These are phyloP conservation scores for Myiothlypis chrysogaster DNA, from an alignment of 2,797 vertebrate species.

Conservation along the genomic window DNA sequence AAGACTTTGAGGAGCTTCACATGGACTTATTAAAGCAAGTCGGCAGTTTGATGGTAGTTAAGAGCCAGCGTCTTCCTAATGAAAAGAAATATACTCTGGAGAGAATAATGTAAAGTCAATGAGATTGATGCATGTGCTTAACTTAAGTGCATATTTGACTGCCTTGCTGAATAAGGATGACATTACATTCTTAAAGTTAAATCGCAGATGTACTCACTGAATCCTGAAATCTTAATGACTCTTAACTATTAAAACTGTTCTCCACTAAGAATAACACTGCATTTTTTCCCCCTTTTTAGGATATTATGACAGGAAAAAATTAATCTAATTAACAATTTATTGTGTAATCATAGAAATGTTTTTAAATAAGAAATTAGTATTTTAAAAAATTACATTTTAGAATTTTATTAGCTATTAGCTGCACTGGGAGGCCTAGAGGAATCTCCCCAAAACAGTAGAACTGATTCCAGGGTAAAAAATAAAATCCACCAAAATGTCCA, in stretches of 20 bases:
- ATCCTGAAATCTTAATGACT: background rate
- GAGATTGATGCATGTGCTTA: constrained; percentile 45
- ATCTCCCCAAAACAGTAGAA: background rate
- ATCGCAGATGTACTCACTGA: background rate
- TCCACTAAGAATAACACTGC: background rate
- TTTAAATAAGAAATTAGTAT: background rate
- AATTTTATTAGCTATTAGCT: background rate
- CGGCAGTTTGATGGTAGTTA: constrained; percentile 37
- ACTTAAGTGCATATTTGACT: constrained; percentile 29
- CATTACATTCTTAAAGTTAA: background rate
- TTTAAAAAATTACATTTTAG: background rate
- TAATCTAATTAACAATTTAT: background rate
- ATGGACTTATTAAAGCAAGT: constrained; percentile 39
- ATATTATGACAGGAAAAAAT: background rate
- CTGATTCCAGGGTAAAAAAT: background rate
- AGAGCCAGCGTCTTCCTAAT: constrained; percentile 44
- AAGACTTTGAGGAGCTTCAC: constrained; percentile 52
- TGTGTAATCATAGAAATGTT: background rate
- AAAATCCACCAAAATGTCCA: background rate
- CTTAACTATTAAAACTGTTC: background rate
- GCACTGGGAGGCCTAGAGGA: background rate
- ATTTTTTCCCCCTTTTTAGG: background rate
- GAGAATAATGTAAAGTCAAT: constrained; percentile 50
- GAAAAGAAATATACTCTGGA: constrained; percentile 61
- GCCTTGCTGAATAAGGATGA: background rate